These are phyloP conservation scores for Pipra filicauda DNA, from an alignment of 2,113 vertebrate genomes.

Conservation along the genomic window DNA sequence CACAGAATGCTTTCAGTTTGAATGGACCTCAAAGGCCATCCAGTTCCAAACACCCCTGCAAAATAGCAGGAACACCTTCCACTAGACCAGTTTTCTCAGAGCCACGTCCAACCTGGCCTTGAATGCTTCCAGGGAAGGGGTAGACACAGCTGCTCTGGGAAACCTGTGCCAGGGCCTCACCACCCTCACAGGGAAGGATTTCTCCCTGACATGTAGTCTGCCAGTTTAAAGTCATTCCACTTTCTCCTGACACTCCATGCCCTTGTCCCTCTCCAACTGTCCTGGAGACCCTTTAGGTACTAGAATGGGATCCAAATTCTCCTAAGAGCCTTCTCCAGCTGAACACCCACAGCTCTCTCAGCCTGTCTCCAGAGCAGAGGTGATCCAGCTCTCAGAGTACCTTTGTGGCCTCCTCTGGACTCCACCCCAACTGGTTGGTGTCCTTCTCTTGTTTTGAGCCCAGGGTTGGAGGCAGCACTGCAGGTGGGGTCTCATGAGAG, in stretches of 20 bases:
- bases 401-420: neutral
- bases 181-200: neutral
- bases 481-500: neutral
- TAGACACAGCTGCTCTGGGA: too few species aligned
- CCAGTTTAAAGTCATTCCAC: neutral
- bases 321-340: neutral
- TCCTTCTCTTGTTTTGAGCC: neutral
- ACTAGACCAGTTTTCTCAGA: too few species aligned
- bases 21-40: neutral
- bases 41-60: rapidly evolving
- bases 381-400: neutral
- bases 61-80: too few species aligned
- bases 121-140: too few species aligned
- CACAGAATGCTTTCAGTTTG: neutral
- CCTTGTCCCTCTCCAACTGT: neutral
- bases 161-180: too few species aligned
- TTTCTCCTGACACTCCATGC: too few species aligned
- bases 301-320: neutral
- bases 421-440: neutral
- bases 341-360: neutral
- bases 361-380: neutral
- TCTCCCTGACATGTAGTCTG: too few species aligned
- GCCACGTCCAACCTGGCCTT: too few species aligned
- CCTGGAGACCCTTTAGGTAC: neutral
- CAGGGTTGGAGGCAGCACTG: neutral